These are phyloP conservation scores for Athrips mouffetella DNA, from an alignment of 2,888 invertebrate genomes.

Conservation along the genomic window DNA sequence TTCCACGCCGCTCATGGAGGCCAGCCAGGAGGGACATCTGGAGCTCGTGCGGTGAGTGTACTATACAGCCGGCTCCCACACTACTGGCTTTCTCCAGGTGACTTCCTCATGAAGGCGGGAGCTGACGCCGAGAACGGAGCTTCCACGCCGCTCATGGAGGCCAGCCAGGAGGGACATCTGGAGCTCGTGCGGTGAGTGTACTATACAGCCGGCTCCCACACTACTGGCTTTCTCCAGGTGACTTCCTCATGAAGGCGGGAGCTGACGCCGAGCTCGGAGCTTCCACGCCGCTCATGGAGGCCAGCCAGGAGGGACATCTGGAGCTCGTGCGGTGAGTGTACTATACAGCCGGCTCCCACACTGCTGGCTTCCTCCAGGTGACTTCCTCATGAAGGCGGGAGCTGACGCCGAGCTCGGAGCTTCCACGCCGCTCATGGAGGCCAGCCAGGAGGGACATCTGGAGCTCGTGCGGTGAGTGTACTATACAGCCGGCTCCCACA, in stretches of 20 bases:
- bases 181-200: slow-evolving; percentile 86
- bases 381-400: slow-evolving; percentile 95
- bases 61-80: no score
- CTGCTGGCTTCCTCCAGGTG: slow-evolving; percentile 94
- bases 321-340: slow-evolving; percentile 86
- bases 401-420: slow-evolving; percentile 86
- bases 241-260: slow-evolving; percentile 95
- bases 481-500: no score
- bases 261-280: slow-evolving; percentile 86
- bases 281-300: not conserved
- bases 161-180: slow-evolving; percentile 96
- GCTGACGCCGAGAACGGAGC: slow-evolving; percentile 86
- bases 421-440: not conserved
- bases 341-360: no score
- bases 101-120: slow-evolving; percentile 95
- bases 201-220: no score
- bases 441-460: slow-evolving; percentile 96
- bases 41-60: slow-evolving; percentile 86
- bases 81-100: slow-evolving; percentile 94
- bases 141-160: not conserved
- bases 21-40: slow-evolving; percentile 97
- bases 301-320: slow-evolving; percentile 96
- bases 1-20: slow-evolving; percentile 98
- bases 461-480: slow-evolving; percentile 86
- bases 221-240: slow-evolving; percentile 94